phyloP scores from a whole-genome alignment of 2,888 invertebrate genomes.

The Trachelus iudaicus region DNA sequence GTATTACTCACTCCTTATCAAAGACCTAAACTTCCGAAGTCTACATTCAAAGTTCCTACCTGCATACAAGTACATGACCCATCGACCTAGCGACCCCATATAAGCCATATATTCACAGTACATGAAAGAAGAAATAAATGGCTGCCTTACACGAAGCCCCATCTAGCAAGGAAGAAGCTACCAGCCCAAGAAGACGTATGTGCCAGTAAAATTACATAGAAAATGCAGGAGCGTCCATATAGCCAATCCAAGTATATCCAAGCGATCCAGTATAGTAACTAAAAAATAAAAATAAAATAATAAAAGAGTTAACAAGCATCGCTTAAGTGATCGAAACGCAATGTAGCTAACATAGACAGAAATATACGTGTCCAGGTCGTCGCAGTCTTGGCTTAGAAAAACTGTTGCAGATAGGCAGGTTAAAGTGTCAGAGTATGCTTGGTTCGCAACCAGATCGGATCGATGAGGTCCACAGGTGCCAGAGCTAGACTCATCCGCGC shows the following conservation, averaged over 20 bases:
- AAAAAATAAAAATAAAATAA: not conserved
- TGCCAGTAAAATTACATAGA: not conserved
- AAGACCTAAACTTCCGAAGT: not conserved
- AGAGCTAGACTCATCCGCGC: conserved; percentile 53
- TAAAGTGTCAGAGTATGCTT: conserved; percentile 5
- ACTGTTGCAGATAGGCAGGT: conserved; percentile 2
- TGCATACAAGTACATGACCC: not conserved
- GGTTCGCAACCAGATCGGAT: conserved; percentile 47
- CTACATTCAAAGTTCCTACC: not conserved
- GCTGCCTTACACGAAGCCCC: not conserved
- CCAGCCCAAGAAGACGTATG: not conserved
- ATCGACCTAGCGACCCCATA: not conserved
- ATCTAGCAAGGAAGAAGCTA: not conserved
- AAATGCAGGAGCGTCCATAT: not conserved
- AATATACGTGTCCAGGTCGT: not conserved
- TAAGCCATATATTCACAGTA: not conserved
- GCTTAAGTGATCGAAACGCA: not conserved
- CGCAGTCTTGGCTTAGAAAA: not conserved
- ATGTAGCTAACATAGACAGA: not conserved
- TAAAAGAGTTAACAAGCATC: not conserved
- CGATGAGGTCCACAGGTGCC: conserved; percentile 65
- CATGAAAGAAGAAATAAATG: not conserved
- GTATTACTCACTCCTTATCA: not conserved
- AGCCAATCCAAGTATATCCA: not conserved
- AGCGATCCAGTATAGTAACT: not conserved